Evolutionary conservation across 2,113 vertebrate species (phyloP).

Genomic region (Microcebus murinus): DNA sequence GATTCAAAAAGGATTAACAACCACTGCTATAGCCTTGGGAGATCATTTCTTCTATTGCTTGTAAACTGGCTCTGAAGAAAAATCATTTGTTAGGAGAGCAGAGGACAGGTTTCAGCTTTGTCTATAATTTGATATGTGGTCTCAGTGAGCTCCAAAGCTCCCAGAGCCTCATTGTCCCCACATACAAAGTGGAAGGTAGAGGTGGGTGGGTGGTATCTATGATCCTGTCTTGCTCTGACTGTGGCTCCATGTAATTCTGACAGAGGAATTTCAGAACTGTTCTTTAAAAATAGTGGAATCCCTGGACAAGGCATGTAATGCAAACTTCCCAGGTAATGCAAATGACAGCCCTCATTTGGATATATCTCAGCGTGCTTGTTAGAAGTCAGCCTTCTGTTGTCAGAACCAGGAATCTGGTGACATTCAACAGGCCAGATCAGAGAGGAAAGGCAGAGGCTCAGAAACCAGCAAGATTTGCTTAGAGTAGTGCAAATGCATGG

Average conservation of each 20-base stretch:
- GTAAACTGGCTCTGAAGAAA: neutral
- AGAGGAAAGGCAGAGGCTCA: neutral
- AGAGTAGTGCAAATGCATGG: neutral
- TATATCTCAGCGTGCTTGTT: neutral
- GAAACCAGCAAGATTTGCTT: neutral
- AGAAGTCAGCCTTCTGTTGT: neutral
- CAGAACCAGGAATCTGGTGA: neutral
- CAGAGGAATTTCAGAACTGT: neutral
- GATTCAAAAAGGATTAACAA: conserved; percentile 17
- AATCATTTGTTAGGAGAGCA: neutral
- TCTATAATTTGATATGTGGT: neutral
- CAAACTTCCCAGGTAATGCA: neutral
- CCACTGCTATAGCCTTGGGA: neutral
- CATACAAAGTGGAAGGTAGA: neutral
- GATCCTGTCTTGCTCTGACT: neutral
- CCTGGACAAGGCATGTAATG: neutral
- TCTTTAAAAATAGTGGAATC: neutral
- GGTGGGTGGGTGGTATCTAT: neutral
- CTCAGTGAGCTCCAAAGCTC: neutral
- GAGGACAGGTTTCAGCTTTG: neutral
- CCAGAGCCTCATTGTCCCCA: neutral
- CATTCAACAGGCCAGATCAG: neutral
- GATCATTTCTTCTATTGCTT: neutral
- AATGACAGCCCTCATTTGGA: neutral
- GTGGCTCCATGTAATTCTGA: neutral